Evolutionary conservation across 2,797 vertebrate genomes (phyloP).

Genomic region (Distichodus sexfasciatus): DNA sequence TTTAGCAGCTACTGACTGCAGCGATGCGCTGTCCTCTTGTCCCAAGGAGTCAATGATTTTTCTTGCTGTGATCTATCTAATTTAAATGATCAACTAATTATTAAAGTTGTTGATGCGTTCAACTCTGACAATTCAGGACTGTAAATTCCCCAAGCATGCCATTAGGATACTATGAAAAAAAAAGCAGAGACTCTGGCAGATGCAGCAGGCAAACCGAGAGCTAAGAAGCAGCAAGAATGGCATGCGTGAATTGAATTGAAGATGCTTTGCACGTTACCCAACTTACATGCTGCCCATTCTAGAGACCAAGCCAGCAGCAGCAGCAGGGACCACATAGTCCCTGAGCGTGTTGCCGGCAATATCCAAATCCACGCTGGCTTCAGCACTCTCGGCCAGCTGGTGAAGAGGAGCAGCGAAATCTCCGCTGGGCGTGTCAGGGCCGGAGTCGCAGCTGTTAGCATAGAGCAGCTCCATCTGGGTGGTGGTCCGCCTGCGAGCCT

Average conservation of each 20-base stretch:
- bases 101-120: not conserved
- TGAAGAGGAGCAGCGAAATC: conserved; percentile 75
- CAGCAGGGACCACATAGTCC: conserved; percentile 78
- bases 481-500: conserved; percentile 94
- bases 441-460: conserved; percentile 83
- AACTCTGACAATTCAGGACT: not conserved
- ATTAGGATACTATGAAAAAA: not conserved
- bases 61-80: not conserved
- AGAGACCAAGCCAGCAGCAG: conserved; percentile 87
- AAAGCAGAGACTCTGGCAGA: conserved; percentile 20
- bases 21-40: not conserved
- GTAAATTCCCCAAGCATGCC: conserved; percentile 1
- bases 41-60: not conserved
- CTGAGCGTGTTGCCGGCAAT: conserved; percentile 79
- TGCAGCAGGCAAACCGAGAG: conserved; percentile 25
- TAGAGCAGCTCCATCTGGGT: conserved; percentile 97
- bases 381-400: conserved; percentile 77
- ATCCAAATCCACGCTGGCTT: conserved; percentile 74
- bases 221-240: not conserved
- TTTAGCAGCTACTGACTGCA: not conserved
- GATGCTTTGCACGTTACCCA: conserved; percentile 55
- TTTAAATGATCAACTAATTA: not conserved
- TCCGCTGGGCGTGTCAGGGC: conserved; percentile 68
- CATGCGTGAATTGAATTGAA: conserved; percentile 29
- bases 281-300: conserved; percentile 98